These are phyloP conservation scores for Cygnus buccinator DNA, from an alignment of 2,113 vertebrate genomes.

Conservation along the genomic window DNA sequence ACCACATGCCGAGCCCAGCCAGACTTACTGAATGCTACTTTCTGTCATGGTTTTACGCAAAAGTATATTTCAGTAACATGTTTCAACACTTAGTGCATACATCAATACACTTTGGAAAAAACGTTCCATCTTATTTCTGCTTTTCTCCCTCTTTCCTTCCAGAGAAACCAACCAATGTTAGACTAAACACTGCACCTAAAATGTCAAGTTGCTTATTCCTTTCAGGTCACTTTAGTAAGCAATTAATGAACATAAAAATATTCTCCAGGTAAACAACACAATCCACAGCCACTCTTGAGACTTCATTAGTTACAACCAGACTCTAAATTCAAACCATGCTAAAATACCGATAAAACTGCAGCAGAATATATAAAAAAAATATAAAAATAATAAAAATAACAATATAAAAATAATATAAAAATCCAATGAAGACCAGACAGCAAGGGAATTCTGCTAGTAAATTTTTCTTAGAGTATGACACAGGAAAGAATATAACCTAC, in stretches of 20 bases:
- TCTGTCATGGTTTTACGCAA: neutral
- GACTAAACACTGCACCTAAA: neutral
- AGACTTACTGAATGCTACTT: neutral
- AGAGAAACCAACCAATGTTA: neutral
- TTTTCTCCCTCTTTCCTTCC: neutral
- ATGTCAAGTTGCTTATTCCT: neutral
- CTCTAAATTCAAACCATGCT: neutral
- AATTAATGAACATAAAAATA: neutral
- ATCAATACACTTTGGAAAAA: neutral
- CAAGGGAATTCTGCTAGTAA: neutral
- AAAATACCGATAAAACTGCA: neutral
- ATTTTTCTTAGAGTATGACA: neutral
- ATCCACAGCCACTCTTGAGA: neutral
- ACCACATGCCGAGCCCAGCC: neutral
- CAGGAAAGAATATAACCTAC: neutral
- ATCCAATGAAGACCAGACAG: neutral
- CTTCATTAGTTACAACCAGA: neutral
- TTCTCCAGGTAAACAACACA: neutral
- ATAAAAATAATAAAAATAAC: too few relatives aligned
- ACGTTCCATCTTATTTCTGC: neutral
- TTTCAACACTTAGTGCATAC: neutral
- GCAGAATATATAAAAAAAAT: neutral
- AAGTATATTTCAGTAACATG: accelerated
- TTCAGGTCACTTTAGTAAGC: neutral
- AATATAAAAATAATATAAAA: neutral